Evolutionary conservation across 2,113 vertebrate genomes (phyloP), one percentile per base, ranked within the genome.

Genomic region (Apeltes quadracus): DNA sequence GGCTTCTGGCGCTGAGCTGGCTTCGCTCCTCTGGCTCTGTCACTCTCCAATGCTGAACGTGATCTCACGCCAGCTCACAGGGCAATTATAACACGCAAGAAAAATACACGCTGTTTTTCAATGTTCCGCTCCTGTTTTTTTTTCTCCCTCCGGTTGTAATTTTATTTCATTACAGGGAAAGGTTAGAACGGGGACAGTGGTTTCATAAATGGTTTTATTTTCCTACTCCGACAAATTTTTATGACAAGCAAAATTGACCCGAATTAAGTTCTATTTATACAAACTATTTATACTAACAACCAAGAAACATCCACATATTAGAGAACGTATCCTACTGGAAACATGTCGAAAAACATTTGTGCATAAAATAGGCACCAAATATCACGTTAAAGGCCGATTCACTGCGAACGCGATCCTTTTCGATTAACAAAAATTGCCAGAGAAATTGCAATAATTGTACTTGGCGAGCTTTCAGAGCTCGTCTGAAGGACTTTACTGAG

Each of bases 31-130:
- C 75, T 72, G 70, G 66, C 78, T 79, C 68, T 82, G 81, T 85
- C 87, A 73, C 78, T 79, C 67, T 69, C 78, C 69, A 70, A 56
- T 72, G 72, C 78, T 85, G 80, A 90, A 87, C 66, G 81, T 84
- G 80, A 81, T 72, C 85, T 75, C 79, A 76, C 72, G 72, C 86
- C 82, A 84, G 48, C 72, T 76, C 76, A 69, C 74, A 44, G 76
- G 88, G 84, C 80, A 89, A 90, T 90, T 89, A 88, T 78, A 85
- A 80, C 83, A 87, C 78, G 71, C 85, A 84, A 78, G 71, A 85
- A 87, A 91, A 90, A 89, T 85, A 91, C 59, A 90, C 61, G 73
- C 54, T 39, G 64, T 82, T 85, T 85, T 88, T 82, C 56, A 73
- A 46, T 72, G 64, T 69, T 72, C 56, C 74, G 53, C 75, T 85